phyloP scores from a whole-genome alignment of 2,888 invertebrate species.

The Ophioninae sp. region DNA sequence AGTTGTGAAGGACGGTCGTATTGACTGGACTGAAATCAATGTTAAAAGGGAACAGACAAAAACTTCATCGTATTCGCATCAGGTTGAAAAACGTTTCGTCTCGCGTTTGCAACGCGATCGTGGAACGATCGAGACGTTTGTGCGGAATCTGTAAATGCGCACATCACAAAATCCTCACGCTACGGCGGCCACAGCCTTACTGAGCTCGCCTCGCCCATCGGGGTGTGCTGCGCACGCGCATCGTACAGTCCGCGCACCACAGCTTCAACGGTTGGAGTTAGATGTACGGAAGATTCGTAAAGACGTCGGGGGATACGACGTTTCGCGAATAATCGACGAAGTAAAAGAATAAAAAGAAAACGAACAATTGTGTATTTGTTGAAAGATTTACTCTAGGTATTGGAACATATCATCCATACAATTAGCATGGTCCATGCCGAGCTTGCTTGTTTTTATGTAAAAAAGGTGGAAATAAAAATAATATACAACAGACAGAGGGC shows the following conservation, averaged over 20 bases:
- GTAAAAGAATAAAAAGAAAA: constrained; percentile 22
- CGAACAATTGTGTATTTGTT: constrained; percentile 74
- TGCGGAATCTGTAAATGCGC: no score
- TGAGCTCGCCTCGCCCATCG: not conserved
- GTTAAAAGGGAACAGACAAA: not conserved
- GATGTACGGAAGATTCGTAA: not conserved
- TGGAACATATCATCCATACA: constrained; percentile 80
- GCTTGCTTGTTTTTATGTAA: constrained; percentile 79
- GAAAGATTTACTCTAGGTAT: constrained; percentile 80
- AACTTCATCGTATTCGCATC: not conserved
- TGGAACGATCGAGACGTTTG: no score
- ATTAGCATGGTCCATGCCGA: constrained; percentile 78
- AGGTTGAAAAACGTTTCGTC: not conserved
- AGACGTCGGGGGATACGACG: not conserved
- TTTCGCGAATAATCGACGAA: constrained; percentile 53
- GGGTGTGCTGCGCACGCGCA: not conserved
- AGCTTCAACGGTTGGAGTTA: not conserved
- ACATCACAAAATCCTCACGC: not conserved
- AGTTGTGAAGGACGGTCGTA: not conserved
- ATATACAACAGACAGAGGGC: constrained; percentile 79
- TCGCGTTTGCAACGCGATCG: not conserved
- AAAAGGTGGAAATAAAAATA: constrained; percentile 80
- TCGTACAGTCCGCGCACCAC: not conserved
- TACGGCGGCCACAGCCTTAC: not conserved
- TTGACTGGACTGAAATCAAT: not conserved